phyloP scores from a whole-genome alignment of 2,797 vertebrate species.

The Phataginus tricuspis region DNA sequence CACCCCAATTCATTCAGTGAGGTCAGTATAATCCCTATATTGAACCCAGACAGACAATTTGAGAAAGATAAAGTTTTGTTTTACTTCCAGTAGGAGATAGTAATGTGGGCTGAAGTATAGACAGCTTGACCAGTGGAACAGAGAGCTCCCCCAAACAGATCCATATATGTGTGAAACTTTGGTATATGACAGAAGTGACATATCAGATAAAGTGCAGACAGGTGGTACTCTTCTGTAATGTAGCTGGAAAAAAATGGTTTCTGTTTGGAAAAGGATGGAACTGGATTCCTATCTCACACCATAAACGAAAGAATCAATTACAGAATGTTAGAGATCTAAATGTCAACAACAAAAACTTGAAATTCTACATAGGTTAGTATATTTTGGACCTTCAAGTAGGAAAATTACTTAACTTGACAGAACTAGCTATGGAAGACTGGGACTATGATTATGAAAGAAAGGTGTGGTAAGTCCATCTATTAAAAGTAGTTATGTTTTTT shows the following conservation, averaged over 20 bases:
- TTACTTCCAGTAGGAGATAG: background rate
- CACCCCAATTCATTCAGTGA: background rate
- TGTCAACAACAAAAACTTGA: background rate
- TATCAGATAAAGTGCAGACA: background rate
- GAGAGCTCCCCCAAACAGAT: background rate
- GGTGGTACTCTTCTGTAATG: background rate
- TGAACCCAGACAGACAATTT: background rate
- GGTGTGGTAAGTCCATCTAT: background rate
- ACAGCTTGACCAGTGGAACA: background rate
- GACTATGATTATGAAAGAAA: slow-evolving; percentile 9
- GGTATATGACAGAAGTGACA: background rate
- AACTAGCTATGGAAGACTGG: background rate
- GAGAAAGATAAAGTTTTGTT: background rate
- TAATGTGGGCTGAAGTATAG: background rate
- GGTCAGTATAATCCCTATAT: background rate
- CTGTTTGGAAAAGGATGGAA: background rate
- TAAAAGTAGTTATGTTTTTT: background rate
- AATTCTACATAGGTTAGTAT: background rate
- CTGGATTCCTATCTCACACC: background rate
- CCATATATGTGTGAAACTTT: background rate
- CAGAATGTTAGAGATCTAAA: background rate
- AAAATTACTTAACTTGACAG: background rate
- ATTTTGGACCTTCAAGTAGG: background rate
- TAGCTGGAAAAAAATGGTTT: background rate
- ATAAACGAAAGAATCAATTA: background rate